These are phyloP conservation scores for Epizoanthus rinbou DNA, from an alignment of 92 coral and sea anemone species.

Conservation along the genomic window DNA sequence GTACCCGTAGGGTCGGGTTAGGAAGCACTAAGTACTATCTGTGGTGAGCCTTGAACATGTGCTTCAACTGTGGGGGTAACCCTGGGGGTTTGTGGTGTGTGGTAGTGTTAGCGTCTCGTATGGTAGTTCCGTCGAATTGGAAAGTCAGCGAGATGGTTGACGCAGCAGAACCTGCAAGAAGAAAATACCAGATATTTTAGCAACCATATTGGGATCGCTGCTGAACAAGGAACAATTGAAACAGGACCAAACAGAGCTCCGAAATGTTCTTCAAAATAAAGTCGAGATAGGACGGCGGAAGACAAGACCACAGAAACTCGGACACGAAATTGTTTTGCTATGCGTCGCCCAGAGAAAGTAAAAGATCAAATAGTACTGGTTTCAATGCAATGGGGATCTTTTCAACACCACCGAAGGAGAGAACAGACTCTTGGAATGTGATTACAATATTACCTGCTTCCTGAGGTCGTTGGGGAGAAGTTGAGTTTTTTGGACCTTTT, in stretches of 20 bases:
- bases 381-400: too few relatives aligned
- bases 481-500: background rate
- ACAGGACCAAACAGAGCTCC: too few relatives aligned
- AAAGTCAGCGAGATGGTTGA: conserved; percentile 79
- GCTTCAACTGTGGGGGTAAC: conserved; percentile 57
- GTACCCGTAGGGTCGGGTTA: too few relatives aligned
- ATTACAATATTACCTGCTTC: conserved; percentile 9
- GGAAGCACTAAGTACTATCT: conserved; percentile 26
- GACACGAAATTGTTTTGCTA: too few relatives aligned
- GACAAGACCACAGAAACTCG: too few relatives aligned
- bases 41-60: conserved; percentile 63
- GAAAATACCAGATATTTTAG: background rate
- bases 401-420: too few relatives aligned
- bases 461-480: conserved; percentile 1
- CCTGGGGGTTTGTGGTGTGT: conserved; percentile 45
- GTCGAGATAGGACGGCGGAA: too few relatives aligned
- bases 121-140: conserved; percentile 46
- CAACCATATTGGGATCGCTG: background rate
- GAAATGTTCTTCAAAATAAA: too few relatives aligned
- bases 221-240: too few relatives aligned
- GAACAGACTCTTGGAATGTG: too few relatives aligned
- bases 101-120: conserved; percentile 46
- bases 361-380: too few relatives aligned
- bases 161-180: conserved; percentile 55
- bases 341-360: too few relatives aligned